These are phyloP conservation scores for Tamandua tetradactyla DNA, from an alignment of 2,797 vertebrate genomes.

Conservation along the genomic window DNA sequence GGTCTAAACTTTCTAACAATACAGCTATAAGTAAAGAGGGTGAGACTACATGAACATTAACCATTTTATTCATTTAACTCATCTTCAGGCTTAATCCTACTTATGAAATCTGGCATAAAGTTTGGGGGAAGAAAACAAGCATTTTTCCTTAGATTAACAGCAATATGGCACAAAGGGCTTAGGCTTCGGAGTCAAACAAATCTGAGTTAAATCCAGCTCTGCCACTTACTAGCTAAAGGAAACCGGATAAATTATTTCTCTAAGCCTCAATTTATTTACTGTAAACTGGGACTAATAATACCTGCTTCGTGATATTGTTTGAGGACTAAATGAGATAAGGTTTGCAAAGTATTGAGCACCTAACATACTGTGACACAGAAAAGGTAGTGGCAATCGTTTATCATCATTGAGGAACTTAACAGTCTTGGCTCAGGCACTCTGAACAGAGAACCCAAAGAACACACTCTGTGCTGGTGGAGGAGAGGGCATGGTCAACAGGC, in stretches of 20 bases:
- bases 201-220: background rate
- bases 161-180: conserved; percentile 1
- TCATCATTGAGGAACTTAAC: background rate
- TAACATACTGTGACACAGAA: background rate
- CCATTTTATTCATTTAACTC: background rate
- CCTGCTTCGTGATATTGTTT: background rate
- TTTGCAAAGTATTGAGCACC: background rate
- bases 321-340: background rate
- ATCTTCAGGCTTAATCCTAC: background rate
- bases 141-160: conserved; percentile 14
- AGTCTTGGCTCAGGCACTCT: background rate
- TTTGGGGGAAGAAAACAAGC: rapidly evolving
- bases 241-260: background rate
- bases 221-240: conserved; percentile 14
- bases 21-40: background rate
- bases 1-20: background rate
- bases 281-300: background rate
- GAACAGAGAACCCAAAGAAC: background rate
- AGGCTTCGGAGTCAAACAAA: conserved; percentile 34
- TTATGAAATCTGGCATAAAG: background rate
- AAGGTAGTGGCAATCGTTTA: background rate
- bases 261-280: conserved; percentile 18
- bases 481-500: background rate
- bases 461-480: background rate
- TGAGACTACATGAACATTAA: background rate